Percentiles rank a stretch among this genome's conserved stretches.
phyloP scores from a whole-genome alignment of 1,140 invertebrate genomes.

The Spodoptera frugiperda region DNA sequence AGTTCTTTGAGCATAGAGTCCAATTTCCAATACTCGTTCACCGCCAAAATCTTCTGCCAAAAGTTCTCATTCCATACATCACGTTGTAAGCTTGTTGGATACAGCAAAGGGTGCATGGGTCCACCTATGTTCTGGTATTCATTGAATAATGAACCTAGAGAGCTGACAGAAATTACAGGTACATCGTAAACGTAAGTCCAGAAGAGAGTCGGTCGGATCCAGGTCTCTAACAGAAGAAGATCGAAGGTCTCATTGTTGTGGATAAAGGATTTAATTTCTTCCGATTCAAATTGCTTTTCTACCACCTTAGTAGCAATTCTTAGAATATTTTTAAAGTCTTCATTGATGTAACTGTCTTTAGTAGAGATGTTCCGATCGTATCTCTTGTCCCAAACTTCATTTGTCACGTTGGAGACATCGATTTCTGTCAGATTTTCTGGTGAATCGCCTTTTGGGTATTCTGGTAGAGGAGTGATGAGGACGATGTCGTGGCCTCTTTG shows the following conservation, averaged over 20 bases:
- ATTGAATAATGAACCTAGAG: neutral
- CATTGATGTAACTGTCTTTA: neutral
- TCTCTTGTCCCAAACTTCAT: neutral
- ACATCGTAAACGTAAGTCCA: conserved; percentile 5
- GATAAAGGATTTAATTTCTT: neutral
- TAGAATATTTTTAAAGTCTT: neutral
- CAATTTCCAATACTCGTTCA: neutral
- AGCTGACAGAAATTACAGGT: neutral
- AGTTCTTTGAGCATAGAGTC: neutral
- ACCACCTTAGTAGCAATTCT: neutral
- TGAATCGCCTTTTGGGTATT: neutral
- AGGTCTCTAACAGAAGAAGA: conserved; percentile 14
- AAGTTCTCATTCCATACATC: neutral
- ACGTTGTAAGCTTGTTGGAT: neutral
- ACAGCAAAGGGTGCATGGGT: neutral
- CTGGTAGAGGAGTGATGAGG: neutral
- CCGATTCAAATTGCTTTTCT: neutral
- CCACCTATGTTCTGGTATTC: neutral
- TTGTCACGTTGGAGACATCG: conserved; percentile 2
- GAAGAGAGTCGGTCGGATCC: conserved; percentile 7
- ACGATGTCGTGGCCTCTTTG: neutral
- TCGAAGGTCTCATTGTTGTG: conserved; percentile 8
- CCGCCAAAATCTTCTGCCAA: neutral
- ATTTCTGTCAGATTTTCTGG: neutral
- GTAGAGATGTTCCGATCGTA: neutral